Evolutionary conservation across 2,888 invertebrate genomes (phyloP), one percentile per base, ranked within the genome.

Genomic region (Belgica antarctica): DNA sequence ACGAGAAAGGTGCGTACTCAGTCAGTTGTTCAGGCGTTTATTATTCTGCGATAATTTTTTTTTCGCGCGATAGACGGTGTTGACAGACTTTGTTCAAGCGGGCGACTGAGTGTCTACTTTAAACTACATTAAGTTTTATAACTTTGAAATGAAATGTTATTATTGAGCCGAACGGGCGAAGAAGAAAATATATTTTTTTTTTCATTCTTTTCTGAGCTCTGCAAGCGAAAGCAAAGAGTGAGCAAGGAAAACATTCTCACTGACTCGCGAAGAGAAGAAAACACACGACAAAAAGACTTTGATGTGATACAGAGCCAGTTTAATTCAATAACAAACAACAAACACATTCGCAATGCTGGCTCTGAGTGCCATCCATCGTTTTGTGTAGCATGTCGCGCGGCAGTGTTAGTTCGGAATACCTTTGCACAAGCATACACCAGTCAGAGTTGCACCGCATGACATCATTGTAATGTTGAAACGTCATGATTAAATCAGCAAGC

Each of bases 41-140:
- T 62, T 28, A 15, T 31, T 62, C 15, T 62, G 5, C 8, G 4
- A 17, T 31, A 1, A 19, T 52, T 31, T 31, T 17, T 31, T 17
- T 62, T 66, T 66, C 27, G 17, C 17, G 15, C 7, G 10, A 27
- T 25, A 22, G 36, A 17, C 7, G 34, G 36, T 62, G 62, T 36
- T 34, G 25, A 46, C 47, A 66, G 47, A 47, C 47, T 65, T 65
- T 41, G 15, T 36, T 71, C 72, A 46, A 75, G 73, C 74, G 76
- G 81, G 85, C 86, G 86, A 85, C 86, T 86, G 84, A 81, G 81
- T 82, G 86, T 86, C 86, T 86, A 82, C 79, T 80, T 77, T 74
- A 75, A 81, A 81, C 76, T 81, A 73, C 74, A 74, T 73, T 72
- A 74, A 65, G 46, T 36, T 65, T 65, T 65, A 65, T 65, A 65